Evolutionary conservation across 2,113 vertebrate genomes (phyloP).

Genomic region (Phoenicopterus ruber): DNA sequence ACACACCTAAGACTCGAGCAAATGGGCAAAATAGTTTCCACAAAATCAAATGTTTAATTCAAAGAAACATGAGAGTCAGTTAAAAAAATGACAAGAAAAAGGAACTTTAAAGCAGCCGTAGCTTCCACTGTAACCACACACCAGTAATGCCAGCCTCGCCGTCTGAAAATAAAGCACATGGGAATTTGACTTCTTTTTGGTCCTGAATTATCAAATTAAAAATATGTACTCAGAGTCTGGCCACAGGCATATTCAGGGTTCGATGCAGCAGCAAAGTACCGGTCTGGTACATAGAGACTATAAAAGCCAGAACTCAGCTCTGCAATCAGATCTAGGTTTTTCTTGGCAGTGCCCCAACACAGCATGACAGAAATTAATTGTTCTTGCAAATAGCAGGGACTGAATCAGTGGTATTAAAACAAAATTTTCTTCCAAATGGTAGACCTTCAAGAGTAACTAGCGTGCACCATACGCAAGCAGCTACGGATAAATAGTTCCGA

Average conservation of each 20-base stretch:
- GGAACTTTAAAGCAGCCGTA: neutral
- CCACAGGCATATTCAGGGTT: neutral
- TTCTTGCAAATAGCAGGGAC: neutral
- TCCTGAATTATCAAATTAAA: neutral
- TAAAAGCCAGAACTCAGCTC: neutral
- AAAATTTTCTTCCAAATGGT: neutral
- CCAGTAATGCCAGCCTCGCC: neutral
- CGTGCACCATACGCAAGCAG: rapidly evolving
- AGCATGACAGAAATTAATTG: neutral
- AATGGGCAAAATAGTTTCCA: neutral
- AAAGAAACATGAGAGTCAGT: neutral
- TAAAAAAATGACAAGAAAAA: neutral
- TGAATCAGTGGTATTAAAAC: neutral
- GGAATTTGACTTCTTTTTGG: neutral
- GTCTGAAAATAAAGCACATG: neutral
- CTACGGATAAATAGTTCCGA: neutral
- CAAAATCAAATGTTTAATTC: neutral
- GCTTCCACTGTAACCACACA: neutral
- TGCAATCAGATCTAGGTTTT: neutral
- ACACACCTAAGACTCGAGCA: neutral
- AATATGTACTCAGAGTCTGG: rapidly evolving
- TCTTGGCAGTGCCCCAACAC: neutral
- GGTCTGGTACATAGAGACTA: neutral
- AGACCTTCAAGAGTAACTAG: neutral
- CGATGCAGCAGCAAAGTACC: neutral